Evolutionary conservation across 1,140 invertebrate genomes (phyloP), one percentile per base, ranked within the genome.

Genomic region (Heliconius congener): DNA sequence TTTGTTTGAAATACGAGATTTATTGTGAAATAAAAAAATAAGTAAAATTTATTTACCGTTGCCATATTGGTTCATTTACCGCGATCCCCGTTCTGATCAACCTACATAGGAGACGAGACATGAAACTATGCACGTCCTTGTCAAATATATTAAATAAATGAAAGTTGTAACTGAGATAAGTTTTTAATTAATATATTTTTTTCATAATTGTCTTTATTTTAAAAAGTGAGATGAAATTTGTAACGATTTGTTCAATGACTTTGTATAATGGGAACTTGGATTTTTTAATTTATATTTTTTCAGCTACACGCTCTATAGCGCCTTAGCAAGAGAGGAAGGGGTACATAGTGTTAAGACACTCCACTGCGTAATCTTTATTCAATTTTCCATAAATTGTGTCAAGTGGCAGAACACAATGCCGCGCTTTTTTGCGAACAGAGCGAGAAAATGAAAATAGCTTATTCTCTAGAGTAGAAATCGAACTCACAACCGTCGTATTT

Each of bases 201-300:
- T 52, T 71, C 19, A 52, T 71, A 79, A 81, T 81, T 81, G 78
- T 78, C 76, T 78, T 72, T 50, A 19, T 66, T 74, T 23, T 27
- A 79, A 84, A 83, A 84, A 84, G 76, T 81, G 57, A 81, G 81
- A 80, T 79, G 71, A 77, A 71, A 50, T 73, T 78, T 73, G 72
- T 27, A 11, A 66, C 11, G 23, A 66, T 66, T 16, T 66, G 9
- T 66, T 66, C 11, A 66, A 13, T 27, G 60, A 27, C 60, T 16
- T 66, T 66, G 5, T 66, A 66, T 11, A 27, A 5, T 66, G 9
- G 8, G 55, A 16, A 66, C 23, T 66, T 66, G 11, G 60, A 16
- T 30, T 13, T 66, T 27, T 30, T 66, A 1, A 6, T 27, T 27
- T 13, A 66, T 16, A 60, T 23, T 11, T 66, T 23, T 30, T 52